Conservation (phyloP, 2,113 vertebrate genomes). For the Cheirogaleus medius region DNA sequence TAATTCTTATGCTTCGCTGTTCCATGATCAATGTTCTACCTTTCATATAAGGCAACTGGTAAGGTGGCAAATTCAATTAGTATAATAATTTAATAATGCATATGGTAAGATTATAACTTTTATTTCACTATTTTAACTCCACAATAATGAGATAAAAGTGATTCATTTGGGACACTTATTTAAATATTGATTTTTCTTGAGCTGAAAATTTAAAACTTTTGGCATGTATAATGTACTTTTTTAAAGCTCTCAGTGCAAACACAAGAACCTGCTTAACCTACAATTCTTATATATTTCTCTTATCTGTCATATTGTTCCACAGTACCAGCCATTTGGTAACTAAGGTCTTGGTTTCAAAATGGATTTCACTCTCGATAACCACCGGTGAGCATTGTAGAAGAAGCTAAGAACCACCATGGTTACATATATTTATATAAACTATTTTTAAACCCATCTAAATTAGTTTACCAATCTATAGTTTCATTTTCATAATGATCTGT, state of each 20-base stretch:
- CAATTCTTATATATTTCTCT: neutral
- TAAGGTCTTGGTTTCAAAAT: neutral
- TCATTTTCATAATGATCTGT: neutral
- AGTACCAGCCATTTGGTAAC: neutral
- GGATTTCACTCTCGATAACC: neutral
- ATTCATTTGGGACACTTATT: neutral
- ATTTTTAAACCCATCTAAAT: neutral
- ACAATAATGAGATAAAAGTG: neutral
- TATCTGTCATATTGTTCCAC: neutral
- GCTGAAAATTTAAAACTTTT: neutral
- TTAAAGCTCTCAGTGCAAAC: neutral
- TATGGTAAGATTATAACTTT: neutral
- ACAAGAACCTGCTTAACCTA: neutral
- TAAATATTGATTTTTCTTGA: neutral
- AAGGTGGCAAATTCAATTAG: neutral
- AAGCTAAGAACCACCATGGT: neutral
- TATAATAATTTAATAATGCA: neutral
- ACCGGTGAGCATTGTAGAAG: neutral
- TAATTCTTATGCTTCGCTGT: neutral
- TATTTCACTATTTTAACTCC: neutral
- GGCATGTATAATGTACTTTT: neutral
- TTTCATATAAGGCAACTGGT: neutral
- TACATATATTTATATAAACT: neutral
- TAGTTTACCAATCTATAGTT: neutral
- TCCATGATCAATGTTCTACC: neutral